These are phyloP conservation scores for Nothocercus nigrocapillus DNA, from an alignment of 2,113 vertebrate species.

Conservation along the genomic window DNA sequence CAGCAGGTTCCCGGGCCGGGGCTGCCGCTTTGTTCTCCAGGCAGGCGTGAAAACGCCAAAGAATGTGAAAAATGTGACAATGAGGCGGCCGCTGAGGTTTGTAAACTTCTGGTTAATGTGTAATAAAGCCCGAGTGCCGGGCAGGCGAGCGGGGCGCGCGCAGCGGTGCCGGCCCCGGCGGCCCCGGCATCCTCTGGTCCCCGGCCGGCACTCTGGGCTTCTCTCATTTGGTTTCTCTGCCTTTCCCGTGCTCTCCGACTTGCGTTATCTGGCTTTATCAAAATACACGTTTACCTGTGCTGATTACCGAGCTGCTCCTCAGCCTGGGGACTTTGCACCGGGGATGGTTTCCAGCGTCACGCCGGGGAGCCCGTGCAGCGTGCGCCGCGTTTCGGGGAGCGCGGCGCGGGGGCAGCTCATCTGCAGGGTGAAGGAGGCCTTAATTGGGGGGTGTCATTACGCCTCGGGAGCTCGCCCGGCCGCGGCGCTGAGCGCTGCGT, in stretches of 20 bases:
- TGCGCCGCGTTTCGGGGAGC: accelerated
- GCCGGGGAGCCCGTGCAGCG: accelerated
- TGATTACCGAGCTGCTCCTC: too few relatives aligned
- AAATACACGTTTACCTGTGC: not conserved
- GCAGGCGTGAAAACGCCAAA: conserved; percentile 53
- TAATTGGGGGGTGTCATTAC: not conserved
- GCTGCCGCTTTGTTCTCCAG: conserved; percentile 25
- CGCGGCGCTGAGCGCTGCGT: not conserved
- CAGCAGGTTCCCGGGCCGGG: not conserved
- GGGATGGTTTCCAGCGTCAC: not conserved
- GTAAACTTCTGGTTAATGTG: conserved; percentile 64
- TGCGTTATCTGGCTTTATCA: not conserved
- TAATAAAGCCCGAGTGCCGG: not conserved
- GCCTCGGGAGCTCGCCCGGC: not conserved
- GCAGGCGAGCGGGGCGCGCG: accelerated
- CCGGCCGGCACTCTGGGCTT: not conserved
- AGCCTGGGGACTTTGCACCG: too few relatives aligned
- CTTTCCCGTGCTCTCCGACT: not conserved
- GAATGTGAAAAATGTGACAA: conserved; percentile 67
- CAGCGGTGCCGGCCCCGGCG: not conserved
- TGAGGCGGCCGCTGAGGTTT: conserved; percentile 43
- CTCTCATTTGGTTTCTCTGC: conserved; percentile 23
- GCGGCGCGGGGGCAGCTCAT: accelerated
- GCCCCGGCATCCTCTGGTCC: not conserved
- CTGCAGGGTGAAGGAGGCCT: accelerated